Evolutionary conservation across 1,140 invertebrate species (phyloP), one percentile per base, ranked within the genome.

Genomic region (Drosophila nannoptera): DNA sequence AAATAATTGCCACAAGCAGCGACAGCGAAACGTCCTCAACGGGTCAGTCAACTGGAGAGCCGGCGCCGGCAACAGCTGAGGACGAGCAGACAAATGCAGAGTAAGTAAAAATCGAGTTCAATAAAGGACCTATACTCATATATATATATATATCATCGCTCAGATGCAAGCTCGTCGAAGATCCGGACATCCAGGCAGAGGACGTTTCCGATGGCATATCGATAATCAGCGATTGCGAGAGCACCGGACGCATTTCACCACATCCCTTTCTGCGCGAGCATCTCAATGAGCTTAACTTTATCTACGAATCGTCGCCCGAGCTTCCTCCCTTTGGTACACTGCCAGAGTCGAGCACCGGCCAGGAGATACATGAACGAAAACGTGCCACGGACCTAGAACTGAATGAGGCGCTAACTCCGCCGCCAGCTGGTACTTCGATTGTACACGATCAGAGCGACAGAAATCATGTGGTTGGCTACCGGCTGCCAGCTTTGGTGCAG

Each of bases 191-290:
- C 11, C 81, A 65, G 38, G 50, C 60, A 29, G 87, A 88, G 58
- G 87, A 89, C 35, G 53, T 87, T 14, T 89, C 87, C 2, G 87
- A 89, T 69, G 87, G 87, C n/a, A 88, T 89, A 16, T 89, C 87
- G 22, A 87, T 89, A 50, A 89, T 89, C 32, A 89, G 87, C 52
- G 87, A 89, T 36, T 88, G 87, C 53, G 87, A 89, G 52, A 87
- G 81, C 62, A 86, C 72, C 7, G 87, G 83, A 31, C 77, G 84
- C n/a, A 56, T 87, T 14, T 81, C 87, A 2, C 87, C 87, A 5
- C 77, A 80, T 76, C 73, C 83, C 32, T 75, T 70, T 68, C 31
- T 82, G n/a, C 69, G 81, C 16, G 74, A 83, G 38, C 76, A 78
- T 11, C 66, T 87, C 2, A 60, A 59, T 12, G 76, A 87, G 11